Conservation (phyloP, 2,113 vertebrate genomes). For the Neolamprologus modestus region DNA sequence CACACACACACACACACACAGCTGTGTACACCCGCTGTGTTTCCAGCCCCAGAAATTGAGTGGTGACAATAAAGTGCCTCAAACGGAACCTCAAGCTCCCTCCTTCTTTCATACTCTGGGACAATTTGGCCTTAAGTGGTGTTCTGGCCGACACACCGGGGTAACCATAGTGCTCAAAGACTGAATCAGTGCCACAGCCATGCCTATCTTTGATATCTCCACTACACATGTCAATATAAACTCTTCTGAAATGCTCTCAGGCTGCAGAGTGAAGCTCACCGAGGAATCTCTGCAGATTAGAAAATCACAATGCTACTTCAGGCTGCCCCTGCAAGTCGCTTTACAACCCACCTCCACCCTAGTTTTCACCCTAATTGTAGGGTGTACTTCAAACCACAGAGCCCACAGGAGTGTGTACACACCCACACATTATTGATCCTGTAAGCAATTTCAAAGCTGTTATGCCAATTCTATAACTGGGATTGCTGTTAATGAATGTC, state of each 20-base stretch:
- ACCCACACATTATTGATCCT: background rate
- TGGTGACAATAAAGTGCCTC: no score
- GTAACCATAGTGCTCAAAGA: no score
- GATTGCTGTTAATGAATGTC: background rate
- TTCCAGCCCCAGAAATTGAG: no score
- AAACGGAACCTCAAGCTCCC: no score
- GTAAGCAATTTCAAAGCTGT: background rate
- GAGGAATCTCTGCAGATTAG: accelerated
- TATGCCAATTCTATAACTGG: background rate
- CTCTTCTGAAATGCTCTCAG: accelerated
- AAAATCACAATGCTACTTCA: background rate
- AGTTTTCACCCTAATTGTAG: background rate
- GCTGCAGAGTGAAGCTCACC: background rate
- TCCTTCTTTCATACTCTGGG: no score
- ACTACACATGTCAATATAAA: background rate
- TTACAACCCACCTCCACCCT: background rate
- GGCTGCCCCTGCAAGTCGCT: background rate
- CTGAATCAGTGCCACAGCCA: no score
- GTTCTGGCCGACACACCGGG: no score
- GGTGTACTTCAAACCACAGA: background rate
- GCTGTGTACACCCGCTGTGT: no score
- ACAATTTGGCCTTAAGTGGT: no score
- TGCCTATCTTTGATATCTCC: no score
- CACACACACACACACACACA: no score
- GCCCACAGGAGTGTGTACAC: background rate